Conservation (phyloP, 2,797 vertebrate genomes). For the Channa striata region DNA sequence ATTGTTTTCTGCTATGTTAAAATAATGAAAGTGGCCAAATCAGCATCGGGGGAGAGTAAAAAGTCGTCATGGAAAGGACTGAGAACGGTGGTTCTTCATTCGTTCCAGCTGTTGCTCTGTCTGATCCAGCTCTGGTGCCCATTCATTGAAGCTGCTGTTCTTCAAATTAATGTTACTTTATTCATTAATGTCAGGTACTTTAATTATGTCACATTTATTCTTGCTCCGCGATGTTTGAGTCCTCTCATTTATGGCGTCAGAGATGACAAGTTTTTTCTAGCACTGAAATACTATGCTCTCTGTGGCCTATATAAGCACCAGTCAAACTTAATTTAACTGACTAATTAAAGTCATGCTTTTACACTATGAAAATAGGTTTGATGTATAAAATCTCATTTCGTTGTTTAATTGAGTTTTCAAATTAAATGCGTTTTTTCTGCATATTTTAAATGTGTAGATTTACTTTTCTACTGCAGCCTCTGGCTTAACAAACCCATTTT, state of each 20-base stretch:
- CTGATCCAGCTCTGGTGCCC: conserved; percentile 64
- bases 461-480: too few species aligned
- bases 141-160: conserved; percentile 45
- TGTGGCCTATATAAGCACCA: conserved; percentile 33
- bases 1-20: conserved; percentile 60
- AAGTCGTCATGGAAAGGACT: conserved; percentile 57
- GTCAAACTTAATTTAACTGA: too few species aligned
- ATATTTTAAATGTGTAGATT: too few species aligned
- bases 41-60: conserved; percentile 58
- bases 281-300: conserved; percentile 43
- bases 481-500: too few species aligned
- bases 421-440: too few species aligned
- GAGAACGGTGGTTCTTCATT: conserved; percentile 66
- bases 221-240: conserved; percentile 70
- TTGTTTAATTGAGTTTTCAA: too few species aligned
- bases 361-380: too few species aligned
- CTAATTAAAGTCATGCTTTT: too few species aligned
- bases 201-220: conserved; percentile 65
- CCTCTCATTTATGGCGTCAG: conserved; percentile 79
- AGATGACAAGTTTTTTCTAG: conserved; percentile 58
- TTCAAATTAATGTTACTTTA: conserved; percentile 15
- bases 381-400: too few species aligned
- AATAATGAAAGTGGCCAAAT: conserved; percentile 63
- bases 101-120: conserved; percentile 67
- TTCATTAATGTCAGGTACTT: conserved; percentile 53